Evolutionary conservation across 1,140 invertebrate genomes (phyloP).

Genomic region (Eurosta solidaginis): DNA sequence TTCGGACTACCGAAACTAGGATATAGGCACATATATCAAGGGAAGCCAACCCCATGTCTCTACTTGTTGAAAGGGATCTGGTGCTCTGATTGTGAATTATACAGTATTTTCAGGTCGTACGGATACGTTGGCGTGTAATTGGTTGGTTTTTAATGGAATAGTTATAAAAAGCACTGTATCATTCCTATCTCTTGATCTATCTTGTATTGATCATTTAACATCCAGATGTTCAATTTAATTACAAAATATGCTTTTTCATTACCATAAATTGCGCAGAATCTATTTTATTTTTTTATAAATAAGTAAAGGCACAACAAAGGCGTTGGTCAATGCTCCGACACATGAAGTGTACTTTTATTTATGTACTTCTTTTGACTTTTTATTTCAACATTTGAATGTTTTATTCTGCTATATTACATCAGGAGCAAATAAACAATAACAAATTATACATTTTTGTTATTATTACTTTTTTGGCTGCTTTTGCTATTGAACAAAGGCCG

Average conservation of each 20-base stretch:
- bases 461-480: neutral
- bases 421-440: too few species aligned
- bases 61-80: too few species aligned
- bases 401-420: neutral
- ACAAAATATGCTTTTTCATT: neutral
- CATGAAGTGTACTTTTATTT: neutral
- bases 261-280: neutral
- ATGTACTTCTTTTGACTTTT: neutral
- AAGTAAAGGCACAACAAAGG: neutral
- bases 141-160: too few species aligned
- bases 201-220: neutral
- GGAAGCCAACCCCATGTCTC: too few species aligned
- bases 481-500: neutral
- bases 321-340: neutral
- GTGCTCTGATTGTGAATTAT: too few species aligned
- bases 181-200: neutral
- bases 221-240: slow-evolving; percentile 10
- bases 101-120: too few species aligned
- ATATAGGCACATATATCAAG: too few species aligned
- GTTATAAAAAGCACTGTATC: too few species aligned
- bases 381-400: neutral
- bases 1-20: too few species aligned
- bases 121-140: too few species aligned
- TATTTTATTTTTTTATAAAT: neutral
- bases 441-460: neutral